A percentile compares a stretch with the other conserved stretches of the same genome.
Evolutionary conservation across 2,888 invertebrate genomes (phyloP).

Genomic region (Lymantria monacha): DNA sequence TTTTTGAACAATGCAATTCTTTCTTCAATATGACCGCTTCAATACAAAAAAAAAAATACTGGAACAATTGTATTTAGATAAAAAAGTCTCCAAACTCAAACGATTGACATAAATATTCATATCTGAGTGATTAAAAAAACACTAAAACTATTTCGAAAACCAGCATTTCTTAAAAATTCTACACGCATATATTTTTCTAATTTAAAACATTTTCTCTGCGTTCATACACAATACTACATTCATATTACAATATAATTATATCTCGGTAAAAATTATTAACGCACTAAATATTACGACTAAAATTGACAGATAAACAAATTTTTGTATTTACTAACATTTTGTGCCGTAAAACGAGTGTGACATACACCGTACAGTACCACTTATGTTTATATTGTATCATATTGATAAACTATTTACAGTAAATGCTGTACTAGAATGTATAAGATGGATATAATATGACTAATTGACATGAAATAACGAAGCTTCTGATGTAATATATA

Average conservation of each 20-base stretch:
- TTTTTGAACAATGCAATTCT: too few relatives aligned
- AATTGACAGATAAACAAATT: constrained; percentile 79
- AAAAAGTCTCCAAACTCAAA: too few relatives aligned
- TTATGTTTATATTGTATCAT: constrained; percentile 63
- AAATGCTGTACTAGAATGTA: constrained; percentile 22
- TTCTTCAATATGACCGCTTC: too few relatives aligned
- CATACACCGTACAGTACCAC: constrained; percentile 71
- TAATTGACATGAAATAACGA: constrained; percentile 5
- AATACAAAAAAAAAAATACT: too few relatives aligned
- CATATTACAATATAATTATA: constrained; percentile 37
- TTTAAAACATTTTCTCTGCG: constrained; percentile 10
- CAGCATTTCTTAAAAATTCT: too few relatives aligned
- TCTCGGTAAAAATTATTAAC: constrained; percentile 67
- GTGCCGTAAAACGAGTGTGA: constrained; percentile 82
- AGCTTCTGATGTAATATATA: not conserved
- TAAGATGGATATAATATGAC: constrained; percentile 12
- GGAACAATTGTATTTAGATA: too few relatives aligned
- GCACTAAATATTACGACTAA: constrained; percentile 69
- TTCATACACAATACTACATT: constrained; percentile 31
- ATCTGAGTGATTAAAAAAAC: too few relatives aligned
- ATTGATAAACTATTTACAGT: constrained; percentile 77
- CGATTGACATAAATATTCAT: too few relatives aligned
- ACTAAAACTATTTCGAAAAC: too few relatives aligned
- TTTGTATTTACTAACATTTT: constrained; percentile 73
- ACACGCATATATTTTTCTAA: not conserved